Evolutionary conservation across 1,140 invertebrate genomes (phyloP), one percentile per base, ranked within the genome.

Genomic region (Capitella teleta): DNA sequence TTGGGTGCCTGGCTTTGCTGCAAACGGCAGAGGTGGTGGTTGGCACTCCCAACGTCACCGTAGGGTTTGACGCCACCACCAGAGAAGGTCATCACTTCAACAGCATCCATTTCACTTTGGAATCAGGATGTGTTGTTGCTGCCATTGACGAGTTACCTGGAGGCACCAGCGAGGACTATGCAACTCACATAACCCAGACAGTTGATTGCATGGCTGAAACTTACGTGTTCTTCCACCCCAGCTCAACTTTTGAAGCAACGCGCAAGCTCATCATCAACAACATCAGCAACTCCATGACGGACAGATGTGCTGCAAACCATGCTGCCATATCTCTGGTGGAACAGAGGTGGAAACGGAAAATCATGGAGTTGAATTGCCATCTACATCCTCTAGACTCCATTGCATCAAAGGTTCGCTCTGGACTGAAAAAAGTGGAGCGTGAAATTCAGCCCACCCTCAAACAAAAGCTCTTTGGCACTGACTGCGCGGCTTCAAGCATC

Each of bases 71-170:
- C 19, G 40, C 40, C 14, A 41, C 40, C 18, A 41, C 40, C 21
- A 10, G 19, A 21, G 40, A 41, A 41, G 40, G 40, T 14, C 14
- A n/a, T 10, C 40, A 41, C 18, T 8, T 41, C 10, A 41, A 41
- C 18, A 8, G 6, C 6, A 21, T 41, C 8, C 40, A 41, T 41
- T 14, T 41, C 18, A 41, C 40, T 19, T 12, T 19, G 6, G 6
- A 41, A 21, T 10, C 10, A 41, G 6, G 19, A 18, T n/a, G 14
- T 41, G 10, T 41, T n/a, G 40, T 18, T 14, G 21, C 21, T 10
- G 10, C 43, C 19, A 26, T 45, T 8, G 43, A 45, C 19, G 43
- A 45, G 19, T 28, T 45, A 28, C 43, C 43, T 21, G 43, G 43
- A 6, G 43, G 43, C 8, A 45, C 43, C 12, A 26, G 19, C 10